phyloP scores from a whole-genome alignment of 2,888 invertebrate genomes.

The Andrena bucephala region DNA sequence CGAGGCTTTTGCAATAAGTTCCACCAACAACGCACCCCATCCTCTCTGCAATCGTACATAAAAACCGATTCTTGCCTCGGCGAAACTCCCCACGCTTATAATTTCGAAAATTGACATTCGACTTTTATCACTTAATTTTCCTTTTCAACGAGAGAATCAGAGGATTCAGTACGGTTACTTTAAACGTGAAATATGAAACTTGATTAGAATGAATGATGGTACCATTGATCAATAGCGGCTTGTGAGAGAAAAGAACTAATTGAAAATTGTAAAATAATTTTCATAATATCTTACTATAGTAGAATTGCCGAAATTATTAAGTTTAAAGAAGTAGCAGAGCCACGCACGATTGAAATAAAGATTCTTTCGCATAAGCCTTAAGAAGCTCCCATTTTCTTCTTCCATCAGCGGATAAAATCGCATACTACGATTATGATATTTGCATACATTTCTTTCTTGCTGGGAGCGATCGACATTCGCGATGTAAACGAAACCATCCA shows the following conservation, averaged over 20 bases:
- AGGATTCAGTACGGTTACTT: too few species aligned
- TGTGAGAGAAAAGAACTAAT: too few species aligned
- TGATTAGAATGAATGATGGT: too few species aligned
- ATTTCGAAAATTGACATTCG: background rate
- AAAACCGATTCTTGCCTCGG: background rate
- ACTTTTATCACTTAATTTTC: background rate
- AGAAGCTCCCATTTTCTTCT: background rate
- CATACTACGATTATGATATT: conserved; percentile 61
- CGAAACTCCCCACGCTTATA: background rate
- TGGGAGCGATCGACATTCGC: conserved; percentile 56
- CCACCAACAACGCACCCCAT: background rate
- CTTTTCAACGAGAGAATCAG: too few species aligned
- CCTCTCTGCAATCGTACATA: conserved; percentile 13
- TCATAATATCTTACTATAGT: too few species aligned
- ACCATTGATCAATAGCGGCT: too few species aligned
- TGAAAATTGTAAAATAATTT: too few species aligned
- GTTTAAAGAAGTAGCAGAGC: background rate
- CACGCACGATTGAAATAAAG: background rate
- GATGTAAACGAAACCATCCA: conserved; percentile 64
- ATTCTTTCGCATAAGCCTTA: background rate
- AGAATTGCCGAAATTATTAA: too few species aligned
- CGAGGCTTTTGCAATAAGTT: conserved; percentile 35
- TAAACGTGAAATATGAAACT: too few species aligned
- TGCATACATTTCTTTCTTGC: conserved; percentile 41
- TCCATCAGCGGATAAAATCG: conserved; percentile 15